These are phyloP conservation scores for Pherbina coryleti DNA, from an alignment of 2,888 invertebrate species.

Conservation along the genomic window DNA sequence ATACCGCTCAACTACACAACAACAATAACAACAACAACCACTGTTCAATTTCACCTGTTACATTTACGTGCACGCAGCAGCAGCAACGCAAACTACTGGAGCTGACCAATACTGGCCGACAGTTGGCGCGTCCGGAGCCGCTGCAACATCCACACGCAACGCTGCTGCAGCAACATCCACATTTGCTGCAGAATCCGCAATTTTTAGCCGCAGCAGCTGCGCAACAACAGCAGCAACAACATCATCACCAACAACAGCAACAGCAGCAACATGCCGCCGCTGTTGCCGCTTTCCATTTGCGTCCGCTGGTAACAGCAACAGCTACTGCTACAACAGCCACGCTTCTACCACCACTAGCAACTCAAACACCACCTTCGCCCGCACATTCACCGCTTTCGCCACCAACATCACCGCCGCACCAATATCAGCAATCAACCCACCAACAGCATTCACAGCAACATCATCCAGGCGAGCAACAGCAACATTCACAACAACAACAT, in stretches of 20 bases:
- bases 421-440: slow-evolving; percentile 45
- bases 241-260: slow-evolving; percentile 51
- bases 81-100: slow-evolving; percentile 61
- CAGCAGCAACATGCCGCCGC: slow-evolving; percentile 46
- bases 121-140: slow-evolving; percentile 64
- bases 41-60: slow-evolving; percentile 53
- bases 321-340: slow-evolving; percentile 38
- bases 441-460: slow-evolving; percentile 52
- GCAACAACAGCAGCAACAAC: slow-evolving; percentile 58
- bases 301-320: slow-evolving; percentile 46
- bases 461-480: slow-evolving; percentile 41
- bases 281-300: slow-evolving; percentile 58
- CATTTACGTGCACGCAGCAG: slow-evolving; percentile 45
- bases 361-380: slow-evolving; percentile 56
- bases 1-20: slow-evolving; percentile 52
- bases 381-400: slow-evolving; percentile 63
- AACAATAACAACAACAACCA: slow-evolving; percentile 48
- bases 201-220: slow-evolving; percentile 63
- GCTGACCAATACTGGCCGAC: slow-evolving; percentile 54
- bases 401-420: slow-evolving; percentile 58
- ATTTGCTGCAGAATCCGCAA: slow-evolving; percentile 63
- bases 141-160: slow-evolving; percentile 65
- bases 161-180: slow-evolving; percentile 63
- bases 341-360: slow-evolving; percentile 29
- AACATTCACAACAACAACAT: slow-evolving; percentile 45